Evolutionary conservation across 2,888 invertebrate genomes (phyloP).

Genomic region (Brachyopa scutellaris): DNA sequence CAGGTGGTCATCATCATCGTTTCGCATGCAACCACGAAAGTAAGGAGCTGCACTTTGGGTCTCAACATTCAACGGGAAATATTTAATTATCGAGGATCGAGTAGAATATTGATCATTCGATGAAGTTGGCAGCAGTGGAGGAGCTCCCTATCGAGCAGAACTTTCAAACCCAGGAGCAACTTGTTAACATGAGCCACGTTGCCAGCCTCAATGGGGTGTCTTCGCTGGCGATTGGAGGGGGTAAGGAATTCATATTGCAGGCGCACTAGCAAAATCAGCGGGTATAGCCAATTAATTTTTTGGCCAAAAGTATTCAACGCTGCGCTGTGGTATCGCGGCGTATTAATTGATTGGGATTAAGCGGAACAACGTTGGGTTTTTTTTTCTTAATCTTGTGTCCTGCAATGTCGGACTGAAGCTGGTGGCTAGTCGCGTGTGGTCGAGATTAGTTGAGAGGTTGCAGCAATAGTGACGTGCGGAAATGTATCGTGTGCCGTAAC

Average conservation of each 20-base stretch:
- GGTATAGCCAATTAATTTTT: constrained; percentile 61
- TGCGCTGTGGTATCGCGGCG: constrained; percentile 49
- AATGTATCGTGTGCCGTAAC: constrained; percentile 58
- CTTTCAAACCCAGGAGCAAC: constrained; percentile 58
- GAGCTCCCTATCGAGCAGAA: constrained; percentile 36
- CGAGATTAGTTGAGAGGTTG: constrained; percentile 60
- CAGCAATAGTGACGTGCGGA: constrained; percentile 25
- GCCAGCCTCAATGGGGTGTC: constrained; percentile 45
- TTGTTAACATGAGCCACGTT: constrained; percentile 52
- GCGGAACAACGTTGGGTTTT: constrained; percentile 43
- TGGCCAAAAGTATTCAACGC: constrained; percentile 36
- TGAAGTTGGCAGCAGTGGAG: neutral
- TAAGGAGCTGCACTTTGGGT: neutral
- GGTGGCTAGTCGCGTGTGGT: constrained; percentile 67
- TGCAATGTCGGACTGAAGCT: neutral
- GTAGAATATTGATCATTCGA: constrained; percentile 60
- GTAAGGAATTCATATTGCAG: constrained; percentile 8
- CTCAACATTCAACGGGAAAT: constrained; percentile 13
- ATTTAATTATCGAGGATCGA: constrained; percentile 64
- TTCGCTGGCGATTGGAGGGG: neutral
- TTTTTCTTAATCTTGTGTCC: neutral
- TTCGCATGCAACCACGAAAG: neutral
- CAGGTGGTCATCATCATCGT: constrained; percentile 64
- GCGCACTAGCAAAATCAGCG: constrained; percentile 15
- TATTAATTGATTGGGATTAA: constrained; percentile 68